Percentiles rank a stretch among this genome's conserved stretches.
phyloP scores from a whole-genome alignment of 2,888 invertebrate genomes.

The Andrena fulva region DNA sequence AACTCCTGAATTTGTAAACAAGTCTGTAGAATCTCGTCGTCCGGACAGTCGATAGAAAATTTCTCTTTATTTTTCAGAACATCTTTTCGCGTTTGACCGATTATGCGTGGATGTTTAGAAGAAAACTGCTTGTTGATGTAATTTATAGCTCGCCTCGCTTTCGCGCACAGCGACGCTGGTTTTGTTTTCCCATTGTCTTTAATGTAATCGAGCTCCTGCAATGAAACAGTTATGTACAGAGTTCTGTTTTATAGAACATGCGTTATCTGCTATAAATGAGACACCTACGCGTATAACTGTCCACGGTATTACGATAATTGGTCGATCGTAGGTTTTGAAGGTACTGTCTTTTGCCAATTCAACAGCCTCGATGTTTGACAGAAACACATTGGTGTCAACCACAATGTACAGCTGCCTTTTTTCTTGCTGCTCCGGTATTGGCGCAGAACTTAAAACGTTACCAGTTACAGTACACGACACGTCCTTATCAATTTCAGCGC shows the following conservation, averaged over 20 bases:
- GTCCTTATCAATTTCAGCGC: constrained; percentile 42
- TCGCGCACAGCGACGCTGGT: constrained; percentile 67
- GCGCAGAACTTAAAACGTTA: constrained; percentile 67
- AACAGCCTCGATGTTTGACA: constrained; percentile 79
- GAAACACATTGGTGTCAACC: constrained; percentile 84
- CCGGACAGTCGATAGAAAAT: constrained; percentile 81
- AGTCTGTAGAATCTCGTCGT: constrained; percentile 85
- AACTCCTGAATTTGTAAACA: constrained; percentile 82
- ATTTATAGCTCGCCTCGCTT: constrained; percentile 79
- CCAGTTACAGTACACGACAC: constrained; percentile 51
- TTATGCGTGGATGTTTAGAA: constrained; percentile 78
- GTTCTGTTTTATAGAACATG: background rate
- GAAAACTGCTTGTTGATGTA: constrained; percentile 80
- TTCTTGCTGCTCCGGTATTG: constrained; percentile 31
- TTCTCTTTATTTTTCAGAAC: constrained; percentile 74
- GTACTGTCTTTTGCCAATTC: constrained; percentile 75
- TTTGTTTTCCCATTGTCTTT: constrained; percentile 77
- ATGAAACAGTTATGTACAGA: constrained; percentile 37
- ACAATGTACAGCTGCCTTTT: constrained; percentile 78
- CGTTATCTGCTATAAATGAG: background rate
- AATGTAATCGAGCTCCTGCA: constrained; percentile 83
- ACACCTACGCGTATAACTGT: constrained; percentile 79
- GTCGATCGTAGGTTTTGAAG: constrained; percentile 76
- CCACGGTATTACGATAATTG: constrained; percentile 82
- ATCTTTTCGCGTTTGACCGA: constrained; percentile 81